Evolutionary conservation across 2,113 vertebrate species (phyloP), one percentile per base, ranked within the genome.

Genomic region (Cyanoramphus novaezelandiae): DNA sequence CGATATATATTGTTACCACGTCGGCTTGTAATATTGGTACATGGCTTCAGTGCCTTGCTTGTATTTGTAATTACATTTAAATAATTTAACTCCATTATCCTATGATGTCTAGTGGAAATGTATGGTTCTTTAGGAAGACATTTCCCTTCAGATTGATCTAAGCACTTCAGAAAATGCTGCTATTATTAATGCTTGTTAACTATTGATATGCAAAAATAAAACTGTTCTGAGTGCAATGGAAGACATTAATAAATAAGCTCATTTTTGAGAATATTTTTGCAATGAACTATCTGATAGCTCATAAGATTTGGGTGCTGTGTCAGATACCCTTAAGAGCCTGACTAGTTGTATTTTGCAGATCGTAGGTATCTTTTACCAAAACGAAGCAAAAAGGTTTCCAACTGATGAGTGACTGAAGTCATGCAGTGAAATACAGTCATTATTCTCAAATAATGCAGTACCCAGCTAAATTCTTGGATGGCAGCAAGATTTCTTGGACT

Each of bases 1-100:
- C 69, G 91, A 92, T 96, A 92, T 91, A 79, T 88, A 95, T 94
- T 80, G 86, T 89, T 88, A 52, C 69, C 94, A 85, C 20, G 16
- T 91, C 91, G 82, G 69, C 82, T 84, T 93, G 88, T 75, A 65
- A 95, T 95, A 91, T 71, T 62, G 77, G 83, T 93, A 82, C 88
- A 90, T 59, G 81, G 83, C 88, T 93, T 81, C 80, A 52, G 88
- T 79, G 92, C 86, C 86, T 95, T 94, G 90, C 93, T 95, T 95
- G 92, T 90, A 60, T 95, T 95, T 95, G 91, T 96, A 97, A 97
- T 94, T 96, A 95, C 93, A 93, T 96, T 96, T 97, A 97, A 96
- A 96, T 95, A 93, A 97, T 97, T 97, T 96, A 96, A 92, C 65
- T 95, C 72, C 88, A 79, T 94, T 95, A 79, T 65, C 79, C 50